Evolutionary conservation across 2,888 invertebrate species (phyloP), one percentile per base, ranked within the genome.

Genomic region (Brachypalpus laphriformis): DNA sequence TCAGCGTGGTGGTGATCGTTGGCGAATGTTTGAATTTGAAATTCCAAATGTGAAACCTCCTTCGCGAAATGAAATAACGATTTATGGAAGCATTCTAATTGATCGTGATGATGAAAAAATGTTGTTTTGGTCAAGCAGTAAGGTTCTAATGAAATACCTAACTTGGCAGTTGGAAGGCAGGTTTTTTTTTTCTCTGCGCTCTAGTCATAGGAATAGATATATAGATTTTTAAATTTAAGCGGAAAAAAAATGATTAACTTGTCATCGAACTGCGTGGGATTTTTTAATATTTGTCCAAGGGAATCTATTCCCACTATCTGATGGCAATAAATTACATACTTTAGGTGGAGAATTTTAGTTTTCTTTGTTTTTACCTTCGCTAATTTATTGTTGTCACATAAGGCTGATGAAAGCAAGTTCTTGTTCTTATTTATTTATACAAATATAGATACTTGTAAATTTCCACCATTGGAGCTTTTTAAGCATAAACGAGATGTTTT

Each of bases 1-100:
- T 42, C n/a, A n/a, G 37, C n/a, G n/a, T n/a, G n/a, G 42, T 16
- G 14, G 3, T 20, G 47, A 20, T 20, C 18, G 18, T 20, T 47
- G 47, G 11, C 20, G 6, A 20, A 8, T 40, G 6, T 6, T 56
- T 34, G 11, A 25, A 22, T 54, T 42, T 68, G 18, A 42, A 54
- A 70, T 70, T 57, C 70, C 34, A 45, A 66, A 22, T 45, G 45
- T 34, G 45, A 34, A 70, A 57, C 31, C 56, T 70, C 54, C 28
- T 68, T 54, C 42, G 68, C 40, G 40, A 68, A 68, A 25, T 8
- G 16, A 16, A 28, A 31, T 18, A 34, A 56, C 34, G 11, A 56
- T 56, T 34, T 56, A 34, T 56, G 47, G 47, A 47, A 18, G 18
- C 47, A 20, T 47, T 47, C 18, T 45, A 45, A 18, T 47, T 47